Evolutionary conservation across 2,113 vertebrate genomes (phyloP), one percentile per base, ranked within the genome.

Genomic region (Serilophus lunatus): DNA sequence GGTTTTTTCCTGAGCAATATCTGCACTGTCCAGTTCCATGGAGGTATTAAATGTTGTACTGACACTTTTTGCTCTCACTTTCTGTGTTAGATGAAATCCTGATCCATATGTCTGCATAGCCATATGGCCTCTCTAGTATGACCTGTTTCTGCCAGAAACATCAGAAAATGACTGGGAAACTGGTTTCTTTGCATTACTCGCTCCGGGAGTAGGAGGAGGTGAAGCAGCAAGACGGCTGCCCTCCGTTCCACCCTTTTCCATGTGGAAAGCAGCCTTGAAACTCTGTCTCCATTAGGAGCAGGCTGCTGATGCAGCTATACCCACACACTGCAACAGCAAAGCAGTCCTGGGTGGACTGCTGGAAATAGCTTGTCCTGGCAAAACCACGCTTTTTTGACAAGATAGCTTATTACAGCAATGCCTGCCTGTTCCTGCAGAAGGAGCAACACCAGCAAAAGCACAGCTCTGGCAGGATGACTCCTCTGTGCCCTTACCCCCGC

Each of bases 281-380:
- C 92, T 93, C 82, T 76, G 92, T 94, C 86, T 93, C 90, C 90
- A 86, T 94, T 86, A 97, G 88, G 80, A 82, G 69, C 56, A 88
- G 69, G 63, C 80, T 96, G 95, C 94, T 90, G 92, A 95, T 93
- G 82, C 93, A 96, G 94, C 95, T 95, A 57, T 96, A 83, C 77
- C 90, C 79, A 47, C 72, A 42, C 77, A 33, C 85, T 78, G 76
- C 76, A 96, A 87, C 82, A 83, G 93, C 88, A 64, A 44, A 88
- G 90, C 82, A 61, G 92, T 36, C 77, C 88, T 96, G 92, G 93
- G 72, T 94, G 76, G 76, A 80, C 88, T 86, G 95, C 96, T 94
- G 90, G 95, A 96, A 95, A 90, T 88, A 93, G 94, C 94, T 94
- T 95, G 88, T 92, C 91, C 89, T 78, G 96, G 89, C 94, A 93